A percentile compares a stretch with the other conserved stretches of the same genome.
Conservation (phyloP, 2,113 vertebrate genomes). For the Corydoras maculifer region DNA sequence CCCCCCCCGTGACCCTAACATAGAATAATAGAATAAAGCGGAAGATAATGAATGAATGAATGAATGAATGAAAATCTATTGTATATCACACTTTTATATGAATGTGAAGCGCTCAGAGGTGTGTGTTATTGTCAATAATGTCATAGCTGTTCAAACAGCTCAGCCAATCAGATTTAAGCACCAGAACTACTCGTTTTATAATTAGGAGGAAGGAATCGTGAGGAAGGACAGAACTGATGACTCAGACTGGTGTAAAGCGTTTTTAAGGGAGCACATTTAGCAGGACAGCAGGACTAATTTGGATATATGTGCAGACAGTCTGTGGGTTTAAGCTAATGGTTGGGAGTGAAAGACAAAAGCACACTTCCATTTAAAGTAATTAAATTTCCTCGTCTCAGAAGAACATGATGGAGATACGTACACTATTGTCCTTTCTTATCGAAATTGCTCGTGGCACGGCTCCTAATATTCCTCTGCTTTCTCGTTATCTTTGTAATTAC, state of each 20-base stretch:
- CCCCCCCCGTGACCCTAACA: no score
- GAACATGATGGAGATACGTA: constrained; percentile 20
- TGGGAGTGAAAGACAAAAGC: constrained; percentile 16
- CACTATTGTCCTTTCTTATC: constrained; percentile 30
- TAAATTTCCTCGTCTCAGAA: constrained; percentile 24
- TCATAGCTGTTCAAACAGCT: no score
- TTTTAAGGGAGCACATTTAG: constrained; percentile 5
- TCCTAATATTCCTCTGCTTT: constrained; percentile 12
- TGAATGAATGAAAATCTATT: no score
- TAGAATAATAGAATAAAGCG: no score
- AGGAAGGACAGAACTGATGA: background rate
- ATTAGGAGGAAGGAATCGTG: no score
- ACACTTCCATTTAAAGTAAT: constrained; percentile 27
- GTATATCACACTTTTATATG: no score
- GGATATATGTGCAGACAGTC: constrained; percentile 2
- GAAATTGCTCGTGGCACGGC: constrained; percentile 7
- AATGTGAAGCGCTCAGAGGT: no score
- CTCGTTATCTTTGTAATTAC: constrained; percentile 32
- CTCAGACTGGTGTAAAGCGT: constrained; percentile 2
- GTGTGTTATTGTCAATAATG: no score
- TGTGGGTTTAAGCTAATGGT: background rate
- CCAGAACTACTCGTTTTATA: no score
- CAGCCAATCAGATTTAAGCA: no score
- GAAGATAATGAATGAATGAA: no score
- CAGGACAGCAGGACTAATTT: constrained; percentile 17